phyloP scores from a whole-genome alignment of 2,113 vertebrate genomes.

The Megaptera novaeangliae region DNA sequence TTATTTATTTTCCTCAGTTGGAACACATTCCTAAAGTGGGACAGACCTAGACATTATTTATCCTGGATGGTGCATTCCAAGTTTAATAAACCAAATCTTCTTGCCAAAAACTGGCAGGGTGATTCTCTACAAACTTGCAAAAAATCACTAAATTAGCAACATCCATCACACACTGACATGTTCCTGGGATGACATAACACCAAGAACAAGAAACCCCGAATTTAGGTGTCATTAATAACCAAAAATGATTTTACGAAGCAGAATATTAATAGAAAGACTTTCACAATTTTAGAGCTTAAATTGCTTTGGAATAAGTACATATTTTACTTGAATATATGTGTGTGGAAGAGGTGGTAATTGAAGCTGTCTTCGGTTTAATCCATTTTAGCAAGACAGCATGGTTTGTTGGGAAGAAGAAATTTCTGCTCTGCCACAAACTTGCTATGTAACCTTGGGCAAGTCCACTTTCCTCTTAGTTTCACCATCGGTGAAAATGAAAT shows the following conservation, averaged over 20 bases:
- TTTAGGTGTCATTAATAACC: slow-evolving; percentile 7
- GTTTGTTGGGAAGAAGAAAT: not conserved
- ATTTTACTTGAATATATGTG: not conserved
- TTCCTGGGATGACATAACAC: not conserved
- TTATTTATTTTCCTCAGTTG: not conserved
- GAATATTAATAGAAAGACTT: slow-evolving; percentile 6
- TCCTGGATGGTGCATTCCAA: not conserved
- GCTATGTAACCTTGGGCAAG: not conserved
- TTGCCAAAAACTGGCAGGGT: slow-evolving; percentile 1
- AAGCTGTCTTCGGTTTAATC: not conserved
- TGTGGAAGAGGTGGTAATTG: not conserved
- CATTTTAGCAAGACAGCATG: not conserved
- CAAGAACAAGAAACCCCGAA: not conserved
- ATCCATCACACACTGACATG: not conserved
- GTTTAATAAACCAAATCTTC: slow-evolving; percentile 17
- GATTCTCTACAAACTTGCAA: slow-evolving; percentile 29
- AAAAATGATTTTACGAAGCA: not conserved
- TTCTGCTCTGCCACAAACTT: not conserved
- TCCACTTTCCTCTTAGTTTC: not conserved
- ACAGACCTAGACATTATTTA: not conserved
- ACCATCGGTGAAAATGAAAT: not conserved
- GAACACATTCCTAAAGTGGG: not conserved
- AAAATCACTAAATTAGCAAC: slow-evolving; percentile 8
- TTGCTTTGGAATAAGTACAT: not conserved
- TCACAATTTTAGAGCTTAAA: slow-evolving; percentile 3